Evolutionary conservation across 1,140 invertebrate genomes (phyloP).

Genomic region (Protaetia brevitarsis): DNA sequence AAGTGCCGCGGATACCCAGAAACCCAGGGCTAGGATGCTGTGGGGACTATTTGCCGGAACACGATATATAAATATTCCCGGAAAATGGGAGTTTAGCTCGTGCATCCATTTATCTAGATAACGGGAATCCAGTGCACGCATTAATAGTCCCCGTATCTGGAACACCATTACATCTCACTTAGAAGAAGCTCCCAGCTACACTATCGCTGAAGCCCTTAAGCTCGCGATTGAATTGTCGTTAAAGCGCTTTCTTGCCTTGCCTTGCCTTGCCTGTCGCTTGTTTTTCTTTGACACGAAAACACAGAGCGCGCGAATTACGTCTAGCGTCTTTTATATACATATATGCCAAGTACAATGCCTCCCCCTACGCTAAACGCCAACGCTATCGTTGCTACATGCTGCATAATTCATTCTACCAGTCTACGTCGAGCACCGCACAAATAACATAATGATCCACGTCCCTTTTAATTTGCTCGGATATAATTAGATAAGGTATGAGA

Average conservation of each 20-base stretch:
- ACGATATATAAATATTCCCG: slow-evolving; percentile 31
- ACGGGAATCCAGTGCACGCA: slow-evolving; percentile 35
- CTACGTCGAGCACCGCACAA: too few relatives aligned
- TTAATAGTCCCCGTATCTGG: slow-evolving; percentile 33
- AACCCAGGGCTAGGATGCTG: slow-evolving; percentile 8
- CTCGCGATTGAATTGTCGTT: slow-evolving; percentile 28
- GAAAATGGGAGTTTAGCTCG: slow-evolving; percentile 28
- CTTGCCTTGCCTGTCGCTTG: neutral
- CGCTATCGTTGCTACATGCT: too few relatives aligned
- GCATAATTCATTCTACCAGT: too few relatives aligned
- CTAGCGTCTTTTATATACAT: too few relatives aligned
- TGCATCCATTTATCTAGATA: slow-evolving; percentile 40
- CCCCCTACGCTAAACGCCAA: too few relatives aligned
- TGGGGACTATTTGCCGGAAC: slow-evolving; percentile 26
- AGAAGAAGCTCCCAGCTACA: slow-evolving; percentile 22
- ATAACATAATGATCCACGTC: too few relatives aligned
- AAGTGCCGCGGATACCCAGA: neutral
- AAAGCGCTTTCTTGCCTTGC: neutral
- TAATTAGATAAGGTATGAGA: too few relatives aligned
- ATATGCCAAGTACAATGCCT: too few relatives aligned
- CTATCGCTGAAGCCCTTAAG: slow-evolving; percentile 23
- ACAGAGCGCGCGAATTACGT: slow-evolving; percentile 4
- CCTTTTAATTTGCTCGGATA: too few relatives aligned
- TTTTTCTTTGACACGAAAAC: slow-evolving; percentile 14
- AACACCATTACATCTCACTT: slow-evolving; percentile 31